Evolutionary conservation across 2,113 vertebrate species (phyloP).

Genomic region (Rana temporaria): DNA sequence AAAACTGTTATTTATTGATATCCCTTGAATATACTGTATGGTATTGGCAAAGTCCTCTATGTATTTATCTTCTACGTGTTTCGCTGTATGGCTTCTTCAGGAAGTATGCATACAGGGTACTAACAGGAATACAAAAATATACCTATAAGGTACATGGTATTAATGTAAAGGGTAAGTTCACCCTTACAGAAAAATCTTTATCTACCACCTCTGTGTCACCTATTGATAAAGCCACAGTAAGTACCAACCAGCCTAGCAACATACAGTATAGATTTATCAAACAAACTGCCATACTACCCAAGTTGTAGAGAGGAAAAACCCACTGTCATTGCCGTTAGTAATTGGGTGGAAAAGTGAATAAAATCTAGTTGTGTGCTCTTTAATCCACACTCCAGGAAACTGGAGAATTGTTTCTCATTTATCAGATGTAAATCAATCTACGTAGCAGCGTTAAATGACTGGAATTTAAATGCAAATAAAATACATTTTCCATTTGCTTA

Average conservation of each 20-base stretch:
- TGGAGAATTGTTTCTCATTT: slow-evolving; percentile 28
- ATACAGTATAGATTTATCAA: not conserved
- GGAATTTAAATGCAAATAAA: slow-evolving; percentile 36
- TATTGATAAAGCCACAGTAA: not conserved
- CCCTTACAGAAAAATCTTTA: no score
- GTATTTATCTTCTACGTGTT: no score
- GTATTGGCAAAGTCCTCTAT: no score
- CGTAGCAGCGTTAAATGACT: not conserved
- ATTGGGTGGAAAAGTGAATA: slow-evolving; percentile 40
- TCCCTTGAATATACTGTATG: no score
- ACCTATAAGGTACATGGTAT: no score
- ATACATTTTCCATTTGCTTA: not conserved
- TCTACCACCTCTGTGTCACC: not conserved
- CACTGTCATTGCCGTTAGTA: slow-evolving; percentile 37
- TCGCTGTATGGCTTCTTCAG: no score
- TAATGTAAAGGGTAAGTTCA: no score
- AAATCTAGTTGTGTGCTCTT: slow-evolving; percentile 49
- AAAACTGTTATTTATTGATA: no score
- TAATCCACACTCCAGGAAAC: slow-evolving; percentile 33
- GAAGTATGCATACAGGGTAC: no score
- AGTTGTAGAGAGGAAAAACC: not conserved
- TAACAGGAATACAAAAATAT: no score
- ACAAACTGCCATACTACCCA: not conserved
- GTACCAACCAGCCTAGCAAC: not conserved
- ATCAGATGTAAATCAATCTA: slow-evolving; percentile 38